phyloP scores from a whole-genome alignment of 35 echinoderm and acorn worm genomes.

The Anneissia japonica region DNA sequence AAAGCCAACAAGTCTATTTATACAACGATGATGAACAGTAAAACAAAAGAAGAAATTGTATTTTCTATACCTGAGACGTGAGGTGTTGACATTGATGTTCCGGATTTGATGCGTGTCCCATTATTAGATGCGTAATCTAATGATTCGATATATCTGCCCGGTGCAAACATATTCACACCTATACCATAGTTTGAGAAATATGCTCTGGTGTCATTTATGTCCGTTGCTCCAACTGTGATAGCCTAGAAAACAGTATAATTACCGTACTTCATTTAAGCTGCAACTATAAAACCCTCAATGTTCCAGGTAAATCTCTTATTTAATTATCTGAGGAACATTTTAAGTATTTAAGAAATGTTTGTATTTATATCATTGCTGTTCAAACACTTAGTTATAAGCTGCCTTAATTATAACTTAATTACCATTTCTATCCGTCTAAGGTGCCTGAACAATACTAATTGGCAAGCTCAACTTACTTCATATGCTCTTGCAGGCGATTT shows the following conservation, averaged over 20 bases:
- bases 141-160: not conserved
- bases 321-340: too few species aligned
- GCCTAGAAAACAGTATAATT: not conserved
- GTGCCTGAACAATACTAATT: too few species aligned
- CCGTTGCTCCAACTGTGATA: not conserved
- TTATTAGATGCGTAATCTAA: not conserved
- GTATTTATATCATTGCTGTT: too few species aligned
- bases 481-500: conserved; percentile 47
- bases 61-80: not conserved
- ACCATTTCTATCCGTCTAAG: too few species aligned
- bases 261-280: too few species aligned
- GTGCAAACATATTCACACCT: not conserved
- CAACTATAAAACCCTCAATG: too few species aligned
- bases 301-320: too few species aligned
- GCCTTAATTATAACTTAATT: too few species aligned
- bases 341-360: too few species aligned
- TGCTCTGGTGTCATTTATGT: not conserved
- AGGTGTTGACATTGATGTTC: not conserved
- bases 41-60: not conserved
- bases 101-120: not conserved
- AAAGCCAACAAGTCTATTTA: too few species aligned
- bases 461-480: conserved; percentile 36
- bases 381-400: too few species aligned
- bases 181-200: not conserved
- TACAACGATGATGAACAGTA: too few species aligned